These are phyloP conservation scores for Paguma larvata DNA, from an alignment of 2,797 vertebrate species.

Conservation along the genomic window DNA sequence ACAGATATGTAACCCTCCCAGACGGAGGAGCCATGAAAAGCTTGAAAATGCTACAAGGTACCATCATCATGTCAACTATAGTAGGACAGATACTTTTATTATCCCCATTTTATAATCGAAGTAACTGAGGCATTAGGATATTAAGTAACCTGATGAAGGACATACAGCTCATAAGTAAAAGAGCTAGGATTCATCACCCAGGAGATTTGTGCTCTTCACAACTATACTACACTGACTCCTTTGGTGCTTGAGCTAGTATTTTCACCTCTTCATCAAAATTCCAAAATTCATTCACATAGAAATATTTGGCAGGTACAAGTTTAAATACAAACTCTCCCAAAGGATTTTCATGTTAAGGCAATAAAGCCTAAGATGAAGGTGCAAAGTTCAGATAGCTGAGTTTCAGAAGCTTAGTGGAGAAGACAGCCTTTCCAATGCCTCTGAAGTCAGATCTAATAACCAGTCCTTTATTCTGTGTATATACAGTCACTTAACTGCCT, in stretches of 20 bases:
- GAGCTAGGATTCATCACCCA: neutral
- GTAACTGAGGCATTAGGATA: neutral
- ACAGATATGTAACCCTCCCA: neutral
- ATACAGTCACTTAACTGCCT: neutral
- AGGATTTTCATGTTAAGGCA: conserved; percentile 32
- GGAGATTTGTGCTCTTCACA: neutral
- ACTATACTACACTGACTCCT: neutral
- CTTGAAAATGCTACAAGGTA: neutral
- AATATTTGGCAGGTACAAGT: neutral
- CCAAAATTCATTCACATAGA: neutral
- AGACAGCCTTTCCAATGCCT: neutral
- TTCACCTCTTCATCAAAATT: neutral
- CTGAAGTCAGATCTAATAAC: neutral
- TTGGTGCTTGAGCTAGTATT: neutral
- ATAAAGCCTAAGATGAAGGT: neutral
- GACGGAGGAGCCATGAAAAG: neutral
- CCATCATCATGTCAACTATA: neutral
- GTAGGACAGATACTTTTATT: neutral
- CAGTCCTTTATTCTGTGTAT: neutral
- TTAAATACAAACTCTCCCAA: neutral
- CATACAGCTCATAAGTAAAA: neutral
- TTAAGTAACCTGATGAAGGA: neutral
- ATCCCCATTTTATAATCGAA: neutral
- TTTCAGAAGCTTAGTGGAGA: neutral
- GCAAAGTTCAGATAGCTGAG: neutral